Percentiles rank a stretch among this genome's conserved stretches.
phyloP scores from a whole-genome alignment of 2,113 vertebrate genomes.

The Spea bombifrons region DNA sequence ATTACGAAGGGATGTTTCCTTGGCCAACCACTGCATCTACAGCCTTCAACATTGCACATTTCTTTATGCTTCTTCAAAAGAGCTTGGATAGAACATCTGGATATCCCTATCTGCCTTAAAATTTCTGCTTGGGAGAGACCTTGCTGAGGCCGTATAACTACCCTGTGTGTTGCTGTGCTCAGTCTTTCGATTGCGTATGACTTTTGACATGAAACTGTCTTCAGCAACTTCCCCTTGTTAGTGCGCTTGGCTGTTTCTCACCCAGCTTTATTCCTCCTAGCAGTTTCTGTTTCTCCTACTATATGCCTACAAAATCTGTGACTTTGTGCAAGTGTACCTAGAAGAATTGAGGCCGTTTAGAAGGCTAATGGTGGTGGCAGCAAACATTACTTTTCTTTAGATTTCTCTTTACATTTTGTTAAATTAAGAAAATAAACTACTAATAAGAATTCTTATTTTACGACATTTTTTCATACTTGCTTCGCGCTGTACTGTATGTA shows the following conservation, averaged over 20 bases:
- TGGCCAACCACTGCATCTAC: not conserved
- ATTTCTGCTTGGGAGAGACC: not conserved
- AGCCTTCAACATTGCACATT: no score
- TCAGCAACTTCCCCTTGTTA: not conserved
- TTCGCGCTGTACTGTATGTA: no score
- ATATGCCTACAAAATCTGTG: not conserved
- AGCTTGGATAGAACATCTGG: not conserved
- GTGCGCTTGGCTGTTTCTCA: not conserved
- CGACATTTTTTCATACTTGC: no score
- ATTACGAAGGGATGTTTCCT: no score
- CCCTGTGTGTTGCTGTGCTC: not conserved
- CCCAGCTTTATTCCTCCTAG: not conserved
- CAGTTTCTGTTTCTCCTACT: not conserved
- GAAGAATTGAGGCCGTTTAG: not conserved
- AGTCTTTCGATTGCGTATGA: not conserved
- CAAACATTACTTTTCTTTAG: not conserved
- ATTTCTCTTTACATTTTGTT: no score
- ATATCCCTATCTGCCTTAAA: not conserved
- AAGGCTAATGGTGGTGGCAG: not conserved
- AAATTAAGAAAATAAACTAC: no score
- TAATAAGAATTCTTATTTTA: no score
- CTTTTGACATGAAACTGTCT: not conserved
- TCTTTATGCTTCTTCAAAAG: not conserved
- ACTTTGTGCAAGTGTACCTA: not conserved
- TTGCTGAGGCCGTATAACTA: not conserved